phyloP scores from a whole-genome alignment of 2,888 invertebrate species.

The Eilema sororculum region DNA sequence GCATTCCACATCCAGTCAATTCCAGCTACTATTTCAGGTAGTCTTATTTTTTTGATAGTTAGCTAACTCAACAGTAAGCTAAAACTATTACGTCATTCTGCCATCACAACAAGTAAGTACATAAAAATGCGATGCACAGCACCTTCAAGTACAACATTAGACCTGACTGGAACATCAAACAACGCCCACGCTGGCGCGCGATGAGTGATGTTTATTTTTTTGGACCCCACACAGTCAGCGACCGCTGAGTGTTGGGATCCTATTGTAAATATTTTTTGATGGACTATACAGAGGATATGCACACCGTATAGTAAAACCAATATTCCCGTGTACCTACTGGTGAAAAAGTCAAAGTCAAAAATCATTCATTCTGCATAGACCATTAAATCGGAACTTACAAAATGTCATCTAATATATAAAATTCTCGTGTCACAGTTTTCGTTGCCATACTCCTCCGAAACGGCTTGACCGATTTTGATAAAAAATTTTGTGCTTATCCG shows the following conservation, averaged over 20 bases:
- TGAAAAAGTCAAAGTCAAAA: too few species aligned
- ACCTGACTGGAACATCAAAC: constrained; percentile 10
- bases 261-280: neutral
- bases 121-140: constrained; percentile 4
- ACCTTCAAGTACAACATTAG: constrained; percentile 1
- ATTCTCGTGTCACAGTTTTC: too few species aligned
- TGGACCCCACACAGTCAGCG: constrained; percentile 23
- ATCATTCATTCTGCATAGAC: too few species aligned
- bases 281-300: neutral
- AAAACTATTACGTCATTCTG: neutral
- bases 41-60: neutral
- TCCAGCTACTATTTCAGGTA: neutral
- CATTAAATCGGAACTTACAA: too few species aligned
- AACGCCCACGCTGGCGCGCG: constrained; percentile 13
- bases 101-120: neutral
- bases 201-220: constrained; percentile 24
- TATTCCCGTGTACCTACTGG: too few species aligned
- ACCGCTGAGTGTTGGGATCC: constrained; percentile 6
- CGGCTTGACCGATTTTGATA: too few species aligned
- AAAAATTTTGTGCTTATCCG: too few species aligned
- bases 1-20: too few species aligned
- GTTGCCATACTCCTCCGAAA: too few species aligned
- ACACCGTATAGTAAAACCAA: neutral
- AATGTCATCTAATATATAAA: too few species aligned
- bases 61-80: neutral